These are phyloP conservation scores for Hyla sarda DNA, from an alignment of 2,113 vertebrate genomes.

Conservation along the genomic window DNA sequence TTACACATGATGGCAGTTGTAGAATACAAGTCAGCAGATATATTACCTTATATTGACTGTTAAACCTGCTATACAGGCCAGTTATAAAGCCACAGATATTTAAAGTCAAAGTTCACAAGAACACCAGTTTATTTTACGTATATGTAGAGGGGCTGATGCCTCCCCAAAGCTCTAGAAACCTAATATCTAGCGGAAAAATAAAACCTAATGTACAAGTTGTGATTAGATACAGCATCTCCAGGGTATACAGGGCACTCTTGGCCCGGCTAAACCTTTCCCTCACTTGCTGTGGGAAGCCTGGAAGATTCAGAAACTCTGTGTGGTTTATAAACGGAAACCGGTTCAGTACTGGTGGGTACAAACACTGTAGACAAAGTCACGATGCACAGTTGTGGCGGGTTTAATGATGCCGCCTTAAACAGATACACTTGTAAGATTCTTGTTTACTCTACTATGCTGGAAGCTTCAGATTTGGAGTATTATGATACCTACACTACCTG, in stretches of 20 bases:
- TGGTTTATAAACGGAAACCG: slow-evolving; percentile 1
- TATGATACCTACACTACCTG: neutral
- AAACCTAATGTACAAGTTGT: slow-evolving; percentile 45
- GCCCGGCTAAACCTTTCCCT: neutral
- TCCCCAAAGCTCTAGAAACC: slow-evolving; percentile 55
- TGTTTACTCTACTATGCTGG: neutral
- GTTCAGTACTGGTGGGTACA: neutral
- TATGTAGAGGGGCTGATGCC: slow-evolving; percentile 76
- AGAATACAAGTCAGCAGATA: slow-evolving; percentile 31
- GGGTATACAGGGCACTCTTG: neutral
- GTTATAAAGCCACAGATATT: slow-evolving; percentile 48
- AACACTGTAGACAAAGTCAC: slow-evolving; percentile 3
- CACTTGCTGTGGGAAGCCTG: neutral
- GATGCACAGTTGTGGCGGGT: neutral
- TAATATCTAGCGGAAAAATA: slow-evolving; percentile 30
- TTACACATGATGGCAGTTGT: slow-evolving; percentile 53
- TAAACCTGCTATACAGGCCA: slow-evolving; percentile 9
- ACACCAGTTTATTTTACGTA: slow-evolving; percentile 78
- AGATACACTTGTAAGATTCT: neutral
- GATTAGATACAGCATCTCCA: slow-evolving; percentile 22
- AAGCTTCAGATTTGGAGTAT: slow-evolving; percentile 28
- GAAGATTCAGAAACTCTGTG: neutral
- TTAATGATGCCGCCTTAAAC: neutral
- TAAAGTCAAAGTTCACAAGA: slow-evolving; percentile 62
- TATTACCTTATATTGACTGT: slow-evolving; percentile 23